Percentiles rank a stretch among this genome's conserved stretches.
phyloP scores from a whole-genome alignment of 2,113 vertebrate species.

The Grammomys dolichurus region DNA sequence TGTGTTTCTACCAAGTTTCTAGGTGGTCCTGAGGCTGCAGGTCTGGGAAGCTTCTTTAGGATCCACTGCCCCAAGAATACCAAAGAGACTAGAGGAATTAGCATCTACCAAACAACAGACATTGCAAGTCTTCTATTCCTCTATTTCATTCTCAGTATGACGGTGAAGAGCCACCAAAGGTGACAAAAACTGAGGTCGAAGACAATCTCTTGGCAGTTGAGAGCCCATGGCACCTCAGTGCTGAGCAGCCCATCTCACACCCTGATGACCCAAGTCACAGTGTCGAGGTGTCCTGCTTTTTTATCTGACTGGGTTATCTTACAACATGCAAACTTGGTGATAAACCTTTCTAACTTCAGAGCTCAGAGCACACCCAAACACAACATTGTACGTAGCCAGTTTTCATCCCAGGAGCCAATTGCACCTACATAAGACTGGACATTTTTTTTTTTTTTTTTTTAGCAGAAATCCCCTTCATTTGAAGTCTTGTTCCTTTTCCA shows the following conservation, averaged over 20 bases:
- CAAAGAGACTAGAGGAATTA: rapidly evolving
- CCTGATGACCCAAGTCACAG: no score
- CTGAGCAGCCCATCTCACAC: neutral
- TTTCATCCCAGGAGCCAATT: neutral
- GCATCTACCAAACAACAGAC: neutral
- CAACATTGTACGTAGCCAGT: rapidly evolving
- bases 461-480: neutral
- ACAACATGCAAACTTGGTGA: neutral
- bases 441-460: neutral
- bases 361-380: neutral
- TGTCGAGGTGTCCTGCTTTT: neutral
- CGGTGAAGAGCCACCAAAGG: neutral
- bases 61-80: neutral
- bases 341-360: neutral
- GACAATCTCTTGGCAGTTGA: neutral
- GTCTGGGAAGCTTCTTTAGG: neutral
- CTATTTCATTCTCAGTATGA: no score
- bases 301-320: neutral
- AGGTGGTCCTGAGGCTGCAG: neutral
- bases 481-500: neutral
- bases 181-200: neutral
- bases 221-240: rapidly evolving
- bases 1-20: neutral
- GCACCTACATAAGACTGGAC: neutral
- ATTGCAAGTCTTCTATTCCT: neutral